Conservation (phyloP, 2,888 invertebrate genomes). For the Mactromeris polynyma region DNA sequence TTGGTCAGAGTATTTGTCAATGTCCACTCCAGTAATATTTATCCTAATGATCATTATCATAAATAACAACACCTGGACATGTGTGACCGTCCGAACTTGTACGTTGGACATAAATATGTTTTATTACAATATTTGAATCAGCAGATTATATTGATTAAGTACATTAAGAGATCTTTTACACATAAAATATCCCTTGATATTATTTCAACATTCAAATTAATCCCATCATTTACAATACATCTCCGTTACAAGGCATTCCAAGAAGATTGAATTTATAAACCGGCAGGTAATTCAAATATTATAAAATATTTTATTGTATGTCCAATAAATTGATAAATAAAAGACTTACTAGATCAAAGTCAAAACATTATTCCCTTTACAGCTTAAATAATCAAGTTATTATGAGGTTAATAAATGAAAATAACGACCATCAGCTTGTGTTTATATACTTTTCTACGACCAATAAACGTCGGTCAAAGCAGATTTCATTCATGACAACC, state of each 20-base stretch:
- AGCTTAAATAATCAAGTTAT: background rate
- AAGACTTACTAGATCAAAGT: background rate
- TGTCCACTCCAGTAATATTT: background rate
- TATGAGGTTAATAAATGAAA: background rate
- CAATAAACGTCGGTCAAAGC: background rate
- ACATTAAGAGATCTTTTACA: background rate
- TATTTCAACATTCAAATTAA: too few species aligned
- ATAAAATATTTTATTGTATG: too few species aligned
- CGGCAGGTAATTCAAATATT: too few species aligned
- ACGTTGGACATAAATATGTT: background rate
- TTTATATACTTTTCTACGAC: background rate
- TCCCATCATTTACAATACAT: too few species aligned
- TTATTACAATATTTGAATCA: background rate
- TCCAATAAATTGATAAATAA: background rate
- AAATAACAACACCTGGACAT: constrained; percentile 9
- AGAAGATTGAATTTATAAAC: too few species aligned
- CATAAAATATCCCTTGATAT: background rate
- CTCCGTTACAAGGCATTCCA: too few species aligned
- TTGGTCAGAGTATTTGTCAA: constrained; percentile 26
- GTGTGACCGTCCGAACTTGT: background rate
- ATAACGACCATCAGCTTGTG: background rate
- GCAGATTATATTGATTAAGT: background rate
- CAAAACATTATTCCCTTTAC: background rate
- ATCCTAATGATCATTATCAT: background rate
- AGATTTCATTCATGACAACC: background rate